These are phyloP conservation scores for Apodemus sylvaticus DNA, from an alignment of 2,113 vertebrate species.

Conservation along the genomic window DNA sequence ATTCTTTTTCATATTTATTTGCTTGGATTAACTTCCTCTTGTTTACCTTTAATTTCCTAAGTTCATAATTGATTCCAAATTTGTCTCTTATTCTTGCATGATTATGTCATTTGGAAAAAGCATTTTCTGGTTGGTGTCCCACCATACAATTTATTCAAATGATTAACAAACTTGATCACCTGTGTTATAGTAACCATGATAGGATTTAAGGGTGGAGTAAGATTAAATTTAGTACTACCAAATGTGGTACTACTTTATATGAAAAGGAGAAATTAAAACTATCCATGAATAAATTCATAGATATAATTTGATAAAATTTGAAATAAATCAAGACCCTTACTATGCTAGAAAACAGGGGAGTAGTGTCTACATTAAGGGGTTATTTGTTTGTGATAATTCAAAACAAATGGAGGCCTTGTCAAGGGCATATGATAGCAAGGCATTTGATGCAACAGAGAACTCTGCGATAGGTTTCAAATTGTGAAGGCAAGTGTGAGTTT, in stretches of 20 bases:
- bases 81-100: background rate
- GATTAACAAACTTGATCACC: background rate
- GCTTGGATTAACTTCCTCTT: slow-evolving; percentile 4
- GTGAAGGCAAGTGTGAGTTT: background rate
- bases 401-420: rapidly evolving
- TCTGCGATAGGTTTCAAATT: background rate
- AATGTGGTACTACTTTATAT: background rate
- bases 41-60: slow-evolving; percentile 48
- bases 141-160: background rate
- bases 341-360: background rate
- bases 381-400: background rate
- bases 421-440: background rate
- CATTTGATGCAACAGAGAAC: background rate
- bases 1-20: slow-evolving; percentile 4
- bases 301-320: background rate
- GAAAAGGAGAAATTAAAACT: background rate
- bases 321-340: background rate
- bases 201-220: background rate
- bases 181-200: background rate
- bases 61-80: background rate
- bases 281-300: background rate
- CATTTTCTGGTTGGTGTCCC: background rate
- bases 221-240: background rate
- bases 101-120: background rate
- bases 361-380: background rate